A percentile compares a stretch with the other conserved stretches of the same genome.
Conservation (phyloP, 2,797 vertebrate genomes). For the Lates japonicus region DNA sequence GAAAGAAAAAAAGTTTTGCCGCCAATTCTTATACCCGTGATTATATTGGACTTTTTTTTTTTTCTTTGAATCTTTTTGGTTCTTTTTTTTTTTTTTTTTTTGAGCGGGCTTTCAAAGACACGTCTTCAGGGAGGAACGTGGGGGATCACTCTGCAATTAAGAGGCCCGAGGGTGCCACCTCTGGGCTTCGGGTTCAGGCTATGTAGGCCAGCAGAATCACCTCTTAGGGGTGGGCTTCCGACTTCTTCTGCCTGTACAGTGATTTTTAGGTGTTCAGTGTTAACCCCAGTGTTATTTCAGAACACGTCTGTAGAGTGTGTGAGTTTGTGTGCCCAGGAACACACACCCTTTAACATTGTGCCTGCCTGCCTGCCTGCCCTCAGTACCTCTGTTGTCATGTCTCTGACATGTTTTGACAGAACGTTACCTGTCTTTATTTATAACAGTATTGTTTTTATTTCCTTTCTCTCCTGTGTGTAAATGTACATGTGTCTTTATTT, state of each 20-base stretch:
- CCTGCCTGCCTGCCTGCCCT: slow-evolving; percentile 83
- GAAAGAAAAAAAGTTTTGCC: slow-evolving; percentile 92
- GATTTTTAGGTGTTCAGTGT: slow-evolving; percentile 85
- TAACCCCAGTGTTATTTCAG: slow-evolving; percentile 79
- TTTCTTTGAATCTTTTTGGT: slow-evolving; percentile 44
- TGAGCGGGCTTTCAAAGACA: slow-evolving; percentile 95
- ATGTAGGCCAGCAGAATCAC: slow-evolving; percentile 69
- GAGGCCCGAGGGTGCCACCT: slow-evolving; percentile 61
- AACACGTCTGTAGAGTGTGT: slow-evolving; percentile 78
- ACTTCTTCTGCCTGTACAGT: slow-evolving; percentile 89
- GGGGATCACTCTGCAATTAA: slow-evolving; percentile 74
- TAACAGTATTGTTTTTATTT: slow-evolving; percentile 71
- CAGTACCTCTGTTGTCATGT: slow-evolving; percentile 79
- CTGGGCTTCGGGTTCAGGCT: slow-evolving; percentile 63
- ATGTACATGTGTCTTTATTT: slow-evolving; percentile 75
- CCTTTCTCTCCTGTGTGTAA: slow-evolving; percentile 63
- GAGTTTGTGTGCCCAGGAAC: slow-evolving; percentile 71
- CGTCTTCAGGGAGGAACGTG: slow-evolving; percentile 96
- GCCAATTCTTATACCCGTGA: slow-evolving; percentile 96
- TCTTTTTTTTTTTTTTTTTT: slow-evolving; percentile 81
- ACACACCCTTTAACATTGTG: slow-evolving; percentile 86
- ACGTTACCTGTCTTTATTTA: slow-evolving; percentile 78
- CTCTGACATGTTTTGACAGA: slow-evolving; percentile 71
- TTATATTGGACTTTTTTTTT: slow-evolving; percentile 86
- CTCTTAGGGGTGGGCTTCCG: slow-evolving; percentile 81